Evolutionary conservation across 2,888 invertebrate species (phyloP), one percentile per base, ranked within the genome.

Genomic region (Archips crataeganus): DNA sequence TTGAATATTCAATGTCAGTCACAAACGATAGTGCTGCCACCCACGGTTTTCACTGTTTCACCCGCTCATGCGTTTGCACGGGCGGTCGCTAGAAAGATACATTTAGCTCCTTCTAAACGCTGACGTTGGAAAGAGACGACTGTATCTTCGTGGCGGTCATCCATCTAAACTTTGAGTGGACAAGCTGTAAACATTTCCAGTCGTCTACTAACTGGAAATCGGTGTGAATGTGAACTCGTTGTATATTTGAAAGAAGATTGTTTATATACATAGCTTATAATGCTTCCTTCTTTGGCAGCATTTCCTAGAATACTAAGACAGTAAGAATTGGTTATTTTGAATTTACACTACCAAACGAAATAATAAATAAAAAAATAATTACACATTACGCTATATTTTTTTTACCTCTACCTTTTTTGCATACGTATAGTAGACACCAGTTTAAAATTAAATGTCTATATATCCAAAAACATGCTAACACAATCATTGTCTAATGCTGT

Each of bases 271-370:
- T 45, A 51, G 36, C 45, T 11, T 45, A 23, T 65, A 23, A 57
- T 45, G 23, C 39, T 32, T 57, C 13, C 23, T 42, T 23, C 6
- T 36, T 45, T 49, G 68, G 67, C 67, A 72, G 62, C 72, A 59
- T 62, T 39, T 68, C 10, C 6, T 61, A 47, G 36, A 68, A 23
- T 36, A 45, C 6, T 45, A 47, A 51, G 57, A 62, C 39, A 61
- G 36, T 72, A 62, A 23, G 51, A 34, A 71, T 45, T 54, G 61
- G 45, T 66, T 72, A 63, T 67, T 68, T 64, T 64, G 63, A 69
- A 49, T 64, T 73, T 69, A 68, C 39, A 60, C 51, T 65, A 66
- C 42, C 39, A 61, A 64, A 59, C 32, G 59, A 59, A 63, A 73
- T 68, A 69, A 68, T 62, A 57, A 57, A 63, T 32, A 54, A 49